Evolutionary conservation across 2,797 vertebrate genomes (phyloP), one percentile per base, ranked within the genome.

Genomic region (Labeo calbasu): DNA sequence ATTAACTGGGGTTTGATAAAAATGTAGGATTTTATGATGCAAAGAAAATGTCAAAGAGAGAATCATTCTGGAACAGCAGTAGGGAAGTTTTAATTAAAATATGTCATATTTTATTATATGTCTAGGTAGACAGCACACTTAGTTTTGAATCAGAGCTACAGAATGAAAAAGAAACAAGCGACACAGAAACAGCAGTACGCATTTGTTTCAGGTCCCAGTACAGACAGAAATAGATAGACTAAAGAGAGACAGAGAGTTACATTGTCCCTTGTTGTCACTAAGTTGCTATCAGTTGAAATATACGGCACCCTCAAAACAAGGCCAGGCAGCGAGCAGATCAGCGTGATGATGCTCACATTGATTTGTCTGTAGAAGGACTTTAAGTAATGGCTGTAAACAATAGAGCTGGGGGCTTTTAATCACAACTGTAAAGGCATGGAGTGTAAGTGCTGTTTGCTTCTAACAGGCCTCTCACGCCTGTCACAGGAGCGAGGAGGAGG

Each of bases 341-440:
- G n/a, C 28, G n/a, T 32, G 40, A 63, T 4, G 17, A 70, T 70
- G 61, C 72, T 71, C 28, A 77, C 53, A 81, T 81, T 73, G 77
- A 88, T 84, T 84, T 81, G 40, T 83, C 81, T 77, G 36, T 77
- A 71, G 61, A 81, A 63, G 40, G 69, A 50, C 78, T 84, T 76
- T 15, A 48, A 77, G 84, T 72, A 79, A 85, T 81, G 81, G 81
- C 32, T 71, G 32, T 61, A 73, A 85, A 79, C 79, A 76, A 40
- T 50, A 61, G 46, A 76, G 63, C 63, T 59, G 13, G 23, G 59
- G 36, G 59, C 79, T 75, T 87, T 85, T 85, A 85, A 87, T 82
- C 61, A 57, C 57, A 61, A 80, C 43, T 43, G 68, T 70, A 85
- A 78, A 50, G 25, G 79, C 36, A 8, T 32, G 12, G 5, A 50